phyloP scores from a whole-genome alignment of 2,797 vertebrate genomes.

The Adrianichthys oophorus region DNA sequence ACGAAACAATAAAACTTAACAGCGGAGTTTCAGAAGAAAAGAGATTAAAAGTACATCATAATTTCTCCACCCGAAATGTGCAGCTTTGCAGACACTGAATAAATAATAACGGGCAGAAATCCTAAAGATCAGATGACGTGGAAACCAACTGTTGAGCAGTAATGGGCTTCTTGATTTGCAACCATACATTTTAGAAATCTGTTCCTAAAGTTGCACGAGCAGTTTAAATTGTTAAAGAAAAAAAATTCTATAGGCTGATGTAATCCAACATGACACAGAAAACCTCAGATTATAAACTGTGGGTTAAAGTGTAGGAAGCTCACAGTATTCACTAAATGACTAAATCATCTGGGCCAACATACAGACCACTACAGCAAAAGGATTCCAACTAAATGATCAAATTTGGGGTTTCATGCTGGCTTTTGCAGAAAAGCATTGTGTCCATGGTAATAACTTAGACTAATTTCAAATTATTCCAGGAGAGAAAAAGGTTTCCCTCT shows the following conservation, averaged over 20 bases:
- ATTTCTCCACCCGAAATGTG: no score
- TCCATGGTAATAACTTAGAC: conserved; percentile 35
- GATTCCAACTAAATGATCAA: conserved; percentile 41
- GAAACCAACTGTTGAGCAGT: no score
- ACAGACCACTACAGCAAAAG: conserved; percentile 23
- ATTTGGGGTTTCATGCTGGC: conserved; percentile 27
- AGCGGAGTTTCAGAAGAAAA: neutral
- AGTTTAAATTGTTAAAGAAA: conserved; percentile 55
- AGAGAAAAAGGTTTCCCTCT: conserved; percentile 16
- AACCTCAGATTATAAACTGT: conserved; percentile 21
- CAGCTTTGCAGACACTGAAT: no score
- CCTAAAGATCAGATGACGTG: no score
- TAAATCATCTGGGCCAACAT: conserved; percentile 35
- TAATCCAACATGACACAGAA: conserved; percentile 38
- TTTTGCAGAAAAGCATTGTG: conserved; percentile 27
- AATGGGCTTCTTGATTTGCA: no score
- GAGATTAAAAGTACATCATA: neutral
- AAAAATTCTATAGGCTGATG: conserved; percentile 50
- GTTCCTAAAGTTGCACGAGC: no score
- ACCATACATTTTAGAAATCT: no score
- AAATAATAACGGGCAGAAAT: no score
- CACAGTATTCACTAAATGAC: conserved; percentile 35
- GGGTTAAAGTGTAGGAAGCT: conserved; percentile 11
- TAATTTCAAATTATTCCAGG: conserved; percentile 31
- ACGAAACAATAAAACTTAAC: conserved; percentile 15